A percentile compares a stretch with the other conserved stretches of the same genome.
phyloP scores from a whole-genome alignment of 2,888 invertebrate species.

The Eupeodes latifasciatus region DNA sequence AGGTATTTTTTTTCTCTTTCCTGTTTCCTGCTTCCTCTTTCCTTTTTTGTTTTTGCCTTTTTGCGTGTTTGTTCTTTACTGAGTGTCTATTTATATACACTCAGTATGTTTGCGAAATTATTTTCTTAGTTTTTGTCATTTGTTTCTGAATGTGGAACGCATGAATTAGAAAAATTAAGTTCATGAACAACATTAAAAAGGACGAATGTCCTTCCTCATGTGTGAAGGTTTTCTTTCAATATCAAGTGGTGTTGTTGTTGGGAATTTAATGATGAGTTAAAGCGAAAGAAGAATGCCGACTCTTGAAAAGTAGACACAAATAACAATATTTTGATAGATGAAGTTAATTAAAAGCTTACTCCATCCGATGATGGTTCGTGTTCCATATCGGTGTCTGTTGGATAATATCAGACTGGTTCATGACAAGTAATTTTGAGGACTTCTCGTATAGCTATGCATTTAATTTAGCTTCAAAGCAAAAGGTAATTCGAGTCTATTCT shows the following conservation, averaged over 20 bases:
- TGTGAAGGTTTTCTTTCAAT: neutral
- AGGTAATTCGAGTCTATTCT: no score
- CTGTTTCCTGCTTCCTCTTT: neutral
- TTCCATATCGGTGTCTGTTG: no score
- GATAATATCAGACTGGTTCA: no score
- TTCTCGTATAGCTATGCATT: no score
- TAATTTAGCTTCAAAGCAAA: no score
- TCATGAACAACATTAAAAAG: neutral
- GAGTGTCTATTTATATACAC: conserved; percentile 1
- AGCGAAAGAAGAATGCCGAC: no score
- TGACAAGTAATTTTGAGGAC: no score
- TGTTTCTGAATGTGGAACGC: neutral
- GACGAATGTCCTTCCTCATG: neutral
- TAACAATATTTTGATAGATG: no score
- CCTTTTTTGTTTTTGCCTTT: neutral
- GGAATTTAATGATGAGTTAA: no score
- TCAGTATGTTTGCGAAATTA: conserved; percentile 29
- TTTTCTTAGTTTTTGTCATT: conserved; percentile 30
- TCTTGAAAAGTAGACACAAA: no score
- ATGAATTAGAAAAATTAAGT: conserved; percentile 16
- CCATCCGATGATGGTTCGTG: no score
- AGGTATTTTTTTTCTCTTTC: neutral
- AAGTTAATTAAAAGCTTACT: no score
- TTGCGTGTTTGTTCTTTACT: conserved; percentile 5
- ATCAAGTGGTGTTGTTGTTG: neutral